Evolutionary conservation across 1,140 invertebrate genomes (phyloP).

Genomic region (Apis cerana): DNA sequence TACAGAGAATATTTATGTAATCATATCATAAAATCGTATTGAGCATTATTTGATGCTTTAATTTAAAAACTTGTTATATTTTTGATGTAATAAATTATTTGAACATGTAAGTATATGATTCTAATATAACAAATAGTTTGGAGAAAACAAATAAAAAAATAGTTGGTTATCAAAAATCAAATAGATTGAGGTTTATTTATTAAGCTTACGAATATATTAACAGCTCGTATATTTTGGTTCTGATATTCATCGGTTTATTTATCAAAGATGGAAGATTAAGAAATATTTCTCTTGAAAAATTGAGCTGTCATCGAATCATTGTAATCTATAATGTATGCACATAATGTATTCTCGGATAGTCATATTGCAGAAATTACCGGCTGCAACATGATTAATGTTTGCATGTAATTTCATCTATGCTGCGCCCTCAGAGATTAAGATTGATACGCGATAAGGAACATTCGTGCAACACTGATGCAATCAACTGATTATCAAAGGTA

Average conservation of each 20-base stretch:
- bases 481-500: constrained; percentile 5
- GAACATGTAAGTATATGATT: no score
- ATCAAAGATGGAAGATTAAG: not conserved
- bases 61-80: no score
- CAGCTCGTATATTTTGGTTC: no score
- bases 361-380: constrained; percentile 54
- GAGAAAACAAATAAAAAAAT: no score
- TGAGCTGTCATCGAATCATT: not conserved
- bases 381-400: constrained; percentile 58
- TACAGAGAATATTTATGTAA: no score
- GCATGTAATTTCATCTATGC: constrained; percentile 58
- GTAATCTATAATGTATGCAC: not conserved
- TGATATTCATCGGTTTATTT: not conserved
- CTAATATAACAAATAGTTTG: no score
- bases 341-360: constrained; percentile 27
- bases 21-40: no score
- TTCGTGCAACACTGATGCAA: not conserved
- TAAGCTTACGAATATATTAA: no score
- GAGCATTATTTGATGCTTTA: no score
- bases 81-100: no score
- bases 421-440: constrained; percentile 56
- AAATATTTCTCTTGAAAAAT: not conserved
- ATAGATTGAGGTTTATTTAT: no score
- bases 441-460: constrained; percentile 55
- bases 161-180: no score